These are phyloP conservation scores for Zhuqinia jingwanae DNA, from an alignment of 2,888 invertebrate species.

Conservation along the genomic window DNA sequence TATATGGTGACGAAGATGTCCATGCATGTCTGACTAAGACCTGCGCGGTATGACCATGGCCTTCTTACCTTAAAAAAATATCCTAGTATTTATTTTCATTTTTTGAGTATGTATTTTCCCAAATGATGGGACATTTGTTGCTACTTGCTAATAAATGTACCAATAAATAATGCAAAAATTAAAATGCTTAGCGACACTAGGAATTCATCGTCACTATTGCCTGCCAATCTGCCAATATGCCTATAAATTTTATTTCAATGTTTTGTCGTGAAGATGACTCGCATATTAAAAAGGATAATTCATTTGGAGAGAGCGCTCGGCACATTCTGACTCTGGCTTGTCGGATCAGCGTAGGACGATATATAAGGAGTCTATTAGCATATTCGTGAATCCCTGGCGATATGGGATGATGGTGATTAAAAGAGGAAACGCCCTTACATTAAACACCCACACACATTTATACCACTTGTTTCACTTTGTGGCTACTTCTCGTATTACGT, in stretches of 20 bases:
- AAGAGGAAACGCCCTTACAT: slow-evolving; percentile 72
- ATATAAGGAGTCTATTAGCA: slow-evolving; percentile 68
- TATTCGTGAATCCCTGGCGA: slow-evolving; percentile 62
- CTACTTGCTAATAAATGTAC: not conserved
- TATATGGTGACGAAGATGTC: slow-evolving; percentile 27
- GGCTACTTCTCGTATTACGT: slow-evolving; percentile 31
- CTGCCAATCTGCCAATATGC: slow-evolving; percentile 37
- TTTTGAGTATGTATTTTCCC: not conserved
- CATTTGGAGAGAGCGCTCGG: not conserved
- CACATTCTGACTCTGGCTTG: not conserved
- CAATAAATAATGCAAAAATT: slow-evolving; percentile 23
- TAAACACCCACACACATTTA: slow-evolving; percentile 61
- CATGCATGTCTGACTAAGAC: slow-evolving; percentile 3
- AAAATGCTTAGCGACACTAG: slow-evolving; percentile 2
- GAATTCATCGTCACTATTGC: slow-evolving; percentile 18
- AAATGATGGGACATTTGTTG: not conserved
- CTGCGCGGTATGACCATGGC: slow-evolving; percentile 62
- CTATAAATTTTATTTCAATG: too few species aligned
- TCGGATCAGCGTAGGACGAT: slow-evolving; percentile 1
- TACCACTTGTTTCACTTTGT: slow-evolving; percentile 52
- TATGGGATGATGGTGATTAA: slow-evolving; percentile 36
- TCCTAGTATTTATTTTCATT: too few species aligned
- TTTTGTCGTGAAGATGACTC: slow-evolving; percentile 54
- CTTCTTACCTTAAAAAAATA: slow-evolving; percentile 57
- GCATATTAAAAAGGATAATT: slow-evolving; percentile 12